A percentile compares a stretch with the other conserved stretches of the same genome.
Evolutionary conservation across 2,797 vertebrate species (phyloP).

Genomic region (Gallinago solitaria): DNA sequence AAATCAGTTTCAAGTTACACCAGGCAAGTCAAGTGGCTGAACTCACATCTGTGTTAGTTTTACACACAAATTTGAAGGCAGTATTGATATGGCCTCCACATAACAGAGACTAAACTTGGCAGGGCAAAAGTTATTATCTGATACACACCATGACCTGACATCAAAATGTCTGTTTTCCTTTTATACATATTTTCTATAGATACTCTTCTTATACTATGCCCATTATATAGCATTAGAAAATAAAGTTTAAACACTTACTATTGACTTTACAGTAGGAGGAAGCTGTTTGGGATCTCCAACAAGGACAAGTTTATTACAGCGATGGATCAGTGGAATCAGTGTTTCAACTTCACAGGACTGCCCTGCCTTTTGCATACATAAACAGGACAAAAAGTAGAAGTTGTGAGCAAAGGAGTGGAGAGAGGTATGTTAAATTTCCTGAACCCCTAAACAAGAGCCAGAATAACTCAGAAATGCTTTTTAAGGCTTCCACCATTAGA

Average conservation of each 20-base stretch:
- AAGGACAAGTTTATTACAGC: slow-evolving; percentile 81
- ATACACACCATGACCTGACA: background rate
- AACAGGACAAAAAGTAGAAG: background rate
- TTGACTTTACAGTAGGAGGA: slow-evolving; percentile 85
- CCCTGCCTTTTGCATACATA: slow-evolving; percentile 77
- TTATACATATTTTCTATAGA: background rate
- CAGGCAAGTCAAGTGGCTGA: background rate
- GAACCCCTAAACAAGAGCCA: background rate
- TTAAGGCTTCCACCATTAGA: background rate
- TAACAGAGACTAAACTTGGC: background rate
- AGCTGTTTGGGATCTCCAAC: slow-evolving; percentile 88
- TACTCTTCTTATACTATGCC: background rate
- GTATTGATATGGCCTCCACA: background rate
- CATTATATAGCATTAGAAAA: background rate
- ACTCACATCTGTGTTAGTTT: background rate
- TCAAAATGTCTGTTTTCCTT: rapidly evolving
- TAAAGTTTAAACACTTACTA: slow-evolving; percentile 72
- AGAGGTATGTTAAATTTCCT: background rate
- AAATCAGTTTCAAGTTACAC: background rate
- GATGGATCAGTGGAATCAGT: slow-evolving; percentile 84
- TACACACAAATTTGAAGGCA: background rate
- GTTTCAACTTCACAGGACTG: slow-evolving; percentile 87
- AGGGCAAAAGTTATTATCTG: background rate
- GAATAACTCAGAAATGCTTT: background rate
- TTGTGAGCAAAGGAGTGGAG: background rate